Evolutionary conservation across 2,888 invertebrate genomes (phyloP).

Genomic region (Drosophila maculinotata): DNA sequence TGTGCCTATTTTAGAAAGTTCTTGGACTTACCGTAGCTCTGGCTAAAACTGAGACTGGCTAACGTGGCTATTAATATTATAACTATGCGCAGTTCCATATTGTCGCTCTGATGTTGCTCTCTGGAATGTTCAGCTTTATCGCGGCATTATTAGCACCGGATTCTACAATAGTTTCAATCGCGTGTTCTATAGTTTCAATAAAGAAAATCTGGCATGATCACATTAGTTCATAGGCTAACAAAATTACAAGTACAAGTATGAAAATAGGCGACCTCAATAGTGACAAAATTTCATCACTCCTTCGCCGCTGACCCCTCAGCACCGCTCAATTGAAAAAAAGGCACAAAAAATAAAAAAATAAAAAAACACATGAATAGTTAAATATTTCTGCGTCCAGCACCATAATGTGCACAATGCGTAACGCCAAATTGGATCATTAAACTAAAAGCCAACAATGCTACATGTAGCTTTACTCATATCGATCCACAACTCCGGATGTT

Average conservation of each 20-base stretch:
- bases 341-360: constrained; percentile 20
- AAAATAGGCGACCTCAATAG: constrained; percentile 70
- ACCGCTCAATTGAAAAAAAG: constrained; percentile 14
- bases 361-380: constrained; percentile 55
- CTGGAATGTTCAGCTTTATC: constrained; percentile 15
- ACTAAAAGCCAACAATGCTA: constrained; percentile 69
- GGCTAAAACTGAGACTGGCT: constrained; percentile 59
- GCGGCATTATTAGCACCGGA: constrained; percentile 55
- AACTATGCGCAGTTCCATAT: constrained; percentile 56
- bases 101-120: constrained; percentile 21
- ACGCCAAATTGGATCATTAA: constrained; percentile 81
- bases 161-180: constrained; percentile 38
- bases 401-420: constrained; percentile 79
- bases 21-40: constrained; percentile 70
- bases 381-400: constrained; percentile 52
- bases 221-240: constrained; percentile 55
- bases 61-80: constrained; percentile 59
- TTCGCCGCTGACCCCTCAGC: neutral
- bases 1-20: neutral
- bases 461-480: constrained; percentile 73
- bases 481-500: constrained; percentile 82
- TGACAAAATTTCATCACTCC: constrained; percentile 47
- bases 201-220: constrained; percentile 55
- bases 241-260: constrained; percentile 30
- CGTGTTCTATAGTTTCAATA: constrained; percentile 40